Conservation (phyloP, 2,113 vertebrate species). For the Anolis sagrei region DNA sequence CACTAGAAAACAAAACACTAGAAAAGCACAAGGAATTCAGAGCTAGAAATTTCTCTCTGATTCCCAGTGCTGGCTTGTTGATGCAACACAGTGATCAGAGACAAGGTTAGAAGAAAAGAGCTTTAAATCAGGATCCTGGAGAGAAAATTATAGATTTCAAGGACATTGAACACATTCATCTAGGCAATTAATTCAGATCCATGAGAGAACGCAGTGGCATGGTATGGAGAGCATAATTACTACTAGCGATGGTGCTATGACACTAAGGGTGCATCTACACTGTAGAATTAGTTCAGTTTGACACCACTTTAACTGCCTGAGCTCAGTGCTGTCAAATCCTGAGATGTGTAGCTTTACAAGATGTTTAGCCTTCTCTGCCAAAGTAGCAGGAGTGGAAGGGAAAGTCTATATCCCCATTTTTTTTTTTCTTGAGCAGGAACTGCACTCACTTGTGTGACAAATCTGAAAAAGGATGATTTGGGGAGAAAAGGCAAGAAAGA, state of each 20-base stretch:
- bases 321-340: too few species aligned
- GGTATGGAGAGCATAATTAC: neutral
- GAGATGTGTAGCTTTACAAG: too few species aligned
- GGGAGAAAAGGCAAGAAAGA: too few species aligned
- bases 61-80: slow-evolving; percentile 1
- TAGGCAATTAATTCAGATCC: neutral
- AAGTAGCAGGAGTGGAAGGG: too few species aligned
- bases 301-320: too few species aligned
- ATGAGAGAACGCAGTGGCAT: neutral
- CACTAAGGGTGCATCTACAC: too few species aligned
- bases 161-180: neutral
- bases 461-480: too few species aligned
- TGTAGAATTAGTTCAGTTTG: too few species aligned
- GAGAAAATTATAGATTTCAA: neutral
- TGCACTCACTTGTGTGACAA: too few species aligned
- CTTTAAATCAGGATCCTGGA: neutral
- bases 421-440: too few species aligned
- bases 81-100: neutral
- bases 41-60: slow-evolving; percentile 21
- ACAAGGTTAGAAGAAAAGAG: neutral
- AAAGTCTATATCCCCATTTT: too few species aligned
- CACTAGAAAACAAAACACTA: slow-evolving; percentile 51
- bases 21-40: slow-evolving; percentile 57
- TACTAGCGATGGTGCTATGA: neutral
- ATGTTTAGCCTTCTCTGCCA: too few species aligned